Conservation (phyloP, 2,113 vertebrate genomes). For the Manacus vitellinus region DNA sequence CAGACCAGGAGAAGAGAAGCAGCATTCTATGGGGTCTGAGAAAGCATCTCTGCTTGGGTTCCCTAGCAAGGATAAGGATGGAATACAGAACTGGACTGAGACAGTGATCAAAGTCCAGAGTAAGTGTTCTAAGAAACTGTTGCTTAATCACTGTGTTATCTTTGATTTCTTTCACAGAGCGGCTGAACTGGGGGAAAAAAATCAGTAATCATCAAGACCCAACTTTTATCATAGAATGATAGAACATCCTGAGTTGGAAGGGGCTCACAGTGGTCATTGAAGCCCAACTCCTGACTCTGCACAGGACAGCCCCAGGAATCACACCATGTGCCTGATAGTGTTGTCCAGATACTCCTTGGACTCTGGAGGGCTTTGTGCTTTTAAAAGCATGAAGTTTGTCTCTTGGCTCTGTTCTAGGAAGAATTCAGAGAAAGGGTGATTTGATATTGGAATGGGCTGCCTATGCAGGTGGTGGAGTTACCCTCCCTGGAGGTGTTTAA, state of each 20-base stretch:
- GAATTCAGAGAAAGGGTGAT: neutral
- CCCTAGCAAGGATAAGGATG: neutral
- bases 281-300: neutral
- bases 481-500: neutral
- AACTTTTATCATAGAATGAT: neutral
- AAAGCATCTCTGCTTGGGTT: neutral
- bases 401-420: neutral
- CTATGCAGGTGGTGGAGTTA: neutral
- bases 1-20: accelerated
- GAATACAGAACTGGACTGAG: neutral
- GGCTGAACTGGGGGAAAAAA: neutral
- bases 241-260: neutral
- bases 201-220: neutral
- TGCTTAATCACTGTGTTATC: neutral
- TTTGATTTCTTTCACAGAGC: neutral
- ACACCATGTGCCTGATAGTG: neutral
- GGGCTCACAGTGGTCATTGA: neutral
- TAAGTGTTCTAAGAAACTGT: neutral
- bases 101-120: neutral
- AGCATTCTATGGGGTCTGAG: neutral
- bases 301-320: neutral
- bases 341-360: neutral
- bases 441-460: neutral
- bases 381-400: neutral
- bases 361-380: neutral